Evolutionary conservation across 2,113 vertebrate genomes (phyloP).

Genomic region (Cavia aperea): DNA sequence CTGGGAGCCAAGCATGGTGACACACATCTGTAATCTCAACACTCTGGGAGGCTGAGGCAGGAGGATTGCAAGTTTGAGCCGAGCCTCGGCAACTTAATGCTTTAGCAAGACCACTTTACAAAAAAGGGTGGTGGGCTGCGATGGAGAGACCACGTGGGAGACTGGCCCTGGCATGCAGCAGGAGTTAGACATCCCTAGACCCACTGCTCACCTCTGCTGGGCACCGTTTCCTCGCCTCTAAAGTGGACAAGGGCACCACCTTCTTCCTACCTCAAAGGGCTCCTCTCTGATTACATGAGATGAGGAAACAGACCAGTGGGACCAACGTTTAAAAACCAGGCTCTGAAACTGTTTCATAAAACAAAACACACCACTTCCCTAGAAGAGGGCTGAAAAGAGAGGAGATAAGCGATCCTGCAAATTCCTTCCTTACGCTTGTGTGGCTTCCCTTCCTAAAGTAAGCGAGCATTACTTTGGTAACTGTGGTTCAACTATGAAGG

Average conservation of each 20-base stretch:
- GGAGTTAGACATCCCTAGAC: not conserved
- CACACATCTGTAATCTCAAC: not conserved
- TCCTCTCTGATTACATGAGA: rapidly evolving
- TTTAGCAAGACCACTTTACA: not conserved
- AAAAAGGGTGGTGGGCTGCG: not conserved
- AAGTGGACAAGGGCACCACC: not conserved
- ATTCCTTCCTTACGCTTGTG: not conserved
- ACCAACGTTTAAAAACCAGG: not conserved
- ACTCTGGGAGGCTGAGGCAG: not conserved
- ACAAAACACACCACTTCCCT: not conserved
- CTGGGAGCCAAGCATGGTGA: not conserved
- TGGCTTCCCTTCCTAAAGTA: not conserved
- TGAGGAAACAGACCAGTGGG: not conserved
- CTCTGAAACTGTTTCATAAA: slow-evolving; percentile 30
- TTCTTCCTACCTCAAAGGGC: not conserved
- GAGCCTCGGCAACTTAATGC: not conserved
- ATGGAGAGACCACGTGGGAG: not conserved
- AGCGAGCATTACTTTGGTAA: not conserved
- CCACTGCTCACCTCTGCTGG: not conserved
- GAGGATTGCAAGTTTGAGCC: not conserved
- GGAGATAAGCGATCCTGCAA: not conserved
- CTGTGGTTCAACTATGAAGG: not conserved
- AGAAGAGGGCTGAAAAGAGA: not conserved
- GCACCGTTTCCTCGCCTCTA: not conserved
- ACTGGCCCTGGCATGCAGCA: not conserved